A percentile compares a stretch with the other conserved stretches of the same genome.
These are phyloP conservation scores for Jaculus jaculus DNA, from an alignment of 2,113 vertebrate genomes.

Conservation along the genomic window DNA sequence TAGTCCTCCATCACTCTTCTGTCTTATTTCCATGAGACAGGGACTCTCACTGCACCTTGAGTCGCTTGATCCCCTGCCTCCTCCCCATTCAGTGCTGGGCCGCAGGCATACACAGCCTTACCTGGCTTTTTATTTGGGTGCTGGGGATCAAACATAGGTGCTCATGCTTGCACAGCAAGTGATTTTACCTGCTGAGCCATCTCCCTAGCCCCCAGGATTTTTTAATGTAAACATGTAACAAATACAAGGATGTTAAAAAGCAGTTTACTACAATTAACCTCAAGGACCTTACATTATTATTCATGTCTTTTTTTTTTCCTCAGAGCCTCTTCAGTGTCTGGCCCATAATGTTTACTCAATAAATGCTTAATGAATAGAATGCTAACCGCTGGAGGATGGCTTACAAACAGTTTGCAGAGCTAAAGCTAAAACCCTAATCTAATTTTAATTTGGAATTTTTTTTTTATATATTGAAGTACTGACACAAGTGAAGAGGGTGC, in stretches of 20 bases:
- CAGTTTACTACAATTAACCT: background rate
- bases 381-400: background rate
- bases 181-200: no score
- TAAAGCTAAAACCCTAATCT: background rate
- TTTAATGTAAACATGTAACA: slow-evolving; percentile 43
- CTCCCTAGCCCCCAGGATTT: no score
- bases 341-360: background rate
- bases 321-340: background rate
- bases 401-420: background rate
- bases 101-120: no score
- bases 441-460: slow-evolving; percentile 35
- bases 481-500: background rate
- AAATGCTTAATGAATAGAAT: slow-evolving; percentile 29
- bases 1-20: no score
- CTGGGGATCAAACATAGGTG: no score
- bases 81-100: no score
- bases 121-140: no score
- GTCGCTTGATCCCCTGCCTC: no score
- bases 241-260: background rate
- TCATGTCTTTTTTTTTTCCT: background rate
- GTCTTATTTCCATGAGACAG: no score
- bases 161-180: no score
- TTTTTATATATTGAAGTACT: slow-evolving; percentile 44
- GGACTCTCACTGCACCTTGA: no score
- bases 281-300: background rate